Conservation (phyloP, 2,113 vertebrate genomes). For the Nycticryphes semicollaris region DNA sequence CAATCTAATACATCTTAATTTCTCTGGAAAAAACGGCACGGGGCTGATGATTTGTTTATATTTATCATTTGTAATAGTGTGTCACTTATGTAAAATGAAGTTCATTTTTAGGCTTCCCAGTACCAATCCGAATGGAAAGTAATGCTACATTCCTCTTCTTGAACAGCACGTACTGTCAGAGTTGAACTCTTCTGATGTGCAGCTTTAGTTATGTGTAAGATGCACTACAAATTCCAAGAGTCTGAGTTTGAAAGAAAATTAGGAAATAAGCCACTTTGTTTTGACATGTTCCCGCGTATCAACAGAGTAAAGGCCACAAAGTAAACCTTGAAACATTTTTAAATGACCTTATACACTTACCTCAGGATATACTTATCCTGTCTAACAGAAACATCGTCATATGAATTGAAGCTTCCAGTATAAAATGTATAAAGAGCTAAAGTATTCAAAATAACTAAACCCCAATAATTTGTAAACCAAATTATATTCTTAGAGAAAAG, state of each 20-base stretch:
- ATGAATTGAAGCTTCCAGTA: background rate
- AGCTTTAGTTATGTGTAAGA: background rate
- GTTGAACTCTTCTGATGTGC: background rate
- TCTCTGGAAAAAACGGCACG: background rate
- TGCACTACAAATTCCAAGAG: background rate
- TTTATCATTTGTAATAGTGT: background rate
- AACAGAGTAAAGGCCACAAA: background rate
- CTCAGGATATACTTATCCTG: background rate
- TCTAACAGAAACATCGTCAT: background rate
- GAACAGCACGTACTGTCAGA: background rate
- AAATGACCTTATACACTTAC: background rate
- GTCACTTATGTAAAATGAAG: background rate
- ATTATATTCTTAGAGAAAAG: background rate
- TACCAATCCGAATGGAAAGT: background rate
- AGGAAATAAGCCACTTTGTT: background rate
- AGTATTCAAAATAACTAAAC: background rate
- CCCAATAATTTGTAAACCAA: background rate
- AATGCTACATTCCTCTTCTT: background rate
- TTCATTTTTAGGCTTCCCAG: background rate
- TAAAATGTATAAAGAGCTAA: background rate
- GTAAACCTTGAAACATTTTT: background rate
- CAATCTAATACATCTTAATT: background rate
- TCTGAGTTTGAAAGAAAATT: background rate
- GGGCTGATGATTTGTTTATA: background rate
- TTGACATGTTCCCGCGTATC: background rate